Evolutionary conservation across 2,113 vertebrate species (phyloP).

Genomic region (Sterna hirundo): DNA sequence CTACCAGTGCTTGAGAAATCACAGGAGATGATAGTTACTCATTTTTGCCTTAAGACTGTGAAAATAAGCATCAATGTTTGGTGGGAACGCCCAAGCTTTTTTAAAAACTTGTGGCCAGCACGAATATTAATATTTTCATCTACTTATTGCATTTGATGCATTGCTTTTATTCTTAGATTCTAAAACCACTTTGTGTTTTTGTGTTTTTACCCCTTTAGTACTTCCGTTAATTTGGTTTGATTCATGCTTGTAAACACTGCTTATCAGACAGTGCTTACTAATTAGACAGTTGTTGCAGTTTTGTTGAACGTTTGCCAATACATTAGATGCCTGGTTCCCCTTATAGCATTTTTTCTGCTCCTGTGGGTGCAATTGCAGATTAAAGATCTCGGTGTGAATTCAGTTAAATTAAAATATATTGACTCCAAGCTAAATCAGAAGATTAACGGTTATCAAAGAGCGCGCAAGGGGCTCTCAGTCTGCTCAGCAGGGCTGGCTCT

Average conservation of each 20-base stretch:
- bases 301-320: not conserved
- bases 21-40: not conserved
- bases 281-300: not conserved
- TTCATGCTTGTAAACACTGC: not conserved
- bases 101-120: not conserved
- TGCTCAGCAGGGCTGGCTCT: not conserved
- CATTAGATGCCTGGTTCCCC: not conserved
- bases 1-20: not conserved
- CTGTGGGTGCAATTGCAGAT: not conserved
- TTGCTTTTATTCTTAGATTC: not conserved
- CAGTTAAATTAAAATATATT: not conserved
- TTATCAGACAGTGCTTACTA: not conserved
- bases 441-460: not conserved
- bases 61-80: not conserved
- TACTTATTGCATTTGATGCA: not conserved
- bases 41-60: not conserved
- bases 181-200: not conserved
- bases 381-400: not conserved
- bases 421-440: not conserved
- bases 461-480: not conserved
- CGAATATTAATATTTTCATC: not conserved
- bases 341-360: not conserved
- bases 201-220: not conserved
- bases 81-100: not conserved
- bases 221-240: not conserved